Percentiles rank a stretch among this genome's conserved stretches.
Evolutionary conservation across 2,797 vertebrate species (phyloP).

Genomic region (Antennarius maculatus): DNA sequence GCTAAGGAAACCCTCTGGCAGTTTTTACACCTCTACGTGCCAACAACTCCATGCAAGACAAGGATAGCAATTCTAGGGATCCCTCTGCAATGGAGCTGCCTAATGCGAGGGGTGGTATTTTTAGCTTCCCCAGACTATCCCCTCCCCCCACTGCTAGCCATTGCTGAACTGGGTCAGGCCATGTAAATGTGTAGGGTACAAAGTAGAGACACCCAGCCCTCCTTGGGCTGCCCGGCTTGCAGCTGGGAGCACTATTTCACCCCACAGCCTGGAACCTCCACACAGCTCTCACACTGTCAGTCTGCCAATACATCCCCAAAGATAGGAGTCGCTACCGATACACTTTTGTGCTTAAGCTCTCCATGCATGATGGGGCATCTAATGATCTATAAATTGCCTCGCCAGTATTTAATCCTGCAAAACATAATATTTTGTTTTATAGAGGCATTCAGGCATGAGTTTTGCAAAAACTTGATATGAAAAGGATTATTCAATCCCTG

Average conservation of each 20-base stretch:
- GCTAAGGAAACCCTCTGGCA: constrained; percentile 82
- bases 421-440: neutral
- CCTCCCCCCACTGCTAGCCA: constrained; percentile 70
- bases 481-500: constrained; percentile 4
- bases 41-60: constrained; percentile 75
- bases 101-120: constrained; percentile 80
- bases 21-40: constrained; percentile 66
- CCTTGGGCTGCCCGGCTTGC: constrained; percentile 58
- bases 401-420: constrained; percentile 1
- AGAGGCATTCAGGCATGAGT: neutral
- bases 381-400: neutral
- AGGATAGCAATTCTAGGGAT: constrained; percentile 84
- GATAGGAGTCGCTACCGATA: constrained; percentile 53
- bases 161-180: constrained; percentile 82
- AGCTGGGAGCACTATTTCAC: constrained; percentile 72
- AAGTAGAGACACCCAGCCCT: constrained; percentile 74
- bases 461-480: neutral
- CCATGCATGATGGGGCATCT: constrained; percentile 7
- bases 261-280: constrained; percentile 57
- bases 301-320: neutral
- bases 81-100: constrained; percentile 80
- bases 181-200: constrained; percentile 82
- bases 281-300: constrained; percentile 1
- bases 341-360: constrained; percentile 28
- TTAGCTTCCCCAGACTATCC: constrained; percentile 80